Base-by-base conservation (phyloP, 2,113 vertebrate species). In the Aviceda subcristata region DNA sequence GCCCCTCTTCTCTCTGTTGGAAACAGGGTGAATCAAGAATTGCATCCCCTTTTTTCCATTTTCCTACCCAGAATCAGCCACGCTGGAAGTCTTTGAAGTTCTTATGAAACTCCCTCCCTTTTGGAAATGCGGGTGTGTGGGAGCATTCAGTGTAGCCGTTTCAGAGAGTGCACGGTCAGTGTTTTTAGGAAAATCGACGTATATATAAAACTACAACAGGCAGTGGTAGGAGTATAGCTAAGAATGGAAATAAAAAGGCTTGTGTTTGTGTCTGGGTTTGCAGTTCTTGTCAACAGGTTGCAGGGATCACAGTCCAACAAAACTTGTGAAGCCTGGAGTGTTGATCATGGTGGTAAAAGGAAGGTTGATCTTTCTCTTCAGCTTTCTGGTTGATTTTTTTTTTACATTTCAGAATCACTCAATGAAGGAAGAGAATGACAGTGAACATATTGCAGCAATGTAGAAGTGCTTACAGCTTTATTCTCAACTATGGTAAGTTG, bases 101-200 rank as follows among this genome's bases (percentile, higher is more conserved):
- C 26, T 19, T 27, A 3, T 2, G n/a, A 38, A 84, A 45, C 12
- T 72, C 30, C 17, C 27, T 90, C 20, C 16, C 23, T 36, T 63
- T 60, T 34, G 36, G 60, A 77, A 73, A 68, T 26, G 32, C 0
- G 1, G 8, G 10, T 39, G 22, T 45, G 57, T 22, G 27, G 45
- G 63, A 66, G 38, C 0, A 0, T 26, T 88, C 4, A 10, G 17
- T 63, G 14, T 11, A 36, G 46, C 36, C 0, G 0, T 51, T 72
- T 76, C 26, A 50, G 51, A 38, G 55, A 60, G 50, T 21, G 27
- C 6, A 17, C 15, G 10, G 34, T 18, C 39, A 46, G 27, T 38
- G 13, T 15, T 79, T 74, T 55, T 18, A 57, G 67, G 17, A 60
- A 79, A n/a, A 66, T 43, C 17, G 32, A 5, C 0, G 1, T 29